These are phyloP conservation scores for Dryobota labecula DNA, from an alignment of 2,888 invertebrate genomes.

Conservation along the genomic window DNA sequence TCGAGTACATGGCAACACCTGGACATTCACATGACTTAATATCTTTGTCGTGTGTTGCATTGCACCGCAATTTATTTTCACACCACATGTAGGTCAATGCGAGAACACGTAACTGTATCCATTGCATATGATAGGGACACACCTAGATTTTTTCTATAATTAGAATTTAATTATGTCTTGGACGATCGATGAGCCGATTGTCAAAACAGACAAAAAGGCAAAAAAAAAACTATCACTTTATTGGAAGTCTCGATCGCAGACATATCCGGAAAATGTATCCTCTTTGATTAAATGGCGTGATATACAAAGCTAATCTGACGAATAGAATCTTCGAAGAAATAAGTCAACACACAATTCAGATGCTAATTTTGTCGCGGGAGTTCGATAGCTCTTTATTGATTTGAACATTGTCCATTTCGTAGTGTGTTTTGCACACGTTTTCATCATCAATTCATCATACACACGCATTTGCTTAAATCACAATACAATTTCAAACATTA, in stretches of 20 bases:
- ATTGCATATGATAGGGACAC: slow-evolving; percentile 78
- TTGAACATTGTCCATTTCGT: slow-evolving; percentile 63
- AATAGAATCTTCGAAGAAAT: not conserved
- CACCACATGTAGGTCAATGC: slow-evolving; percentile 88
- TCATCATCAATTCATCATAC: slow-evolving; percentile 18
- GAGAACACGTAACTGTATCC: slow-evolving; percentile 73
- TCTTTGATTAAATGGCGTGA: not conserved
- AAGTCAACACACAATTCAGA: not conserved
- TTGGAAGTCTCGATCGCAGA: too few species aligned
- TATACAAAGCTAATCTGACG: not conserved
- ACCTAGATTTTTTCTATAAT: slow-evolving; percentile 79
- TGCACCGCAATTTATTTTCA: slow-evolving; percentile 82
- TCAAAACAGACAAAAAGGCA: slow-evolving; percentile 14
- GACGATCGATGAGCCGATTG: slow-evolving; percentile 53
- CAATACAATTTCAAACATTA: slow-evolving; percentile 38
- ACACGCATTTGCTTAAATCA: slow-evolving; percentile 20
- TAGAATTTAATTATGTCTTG: slow-evolving; percentile 77
- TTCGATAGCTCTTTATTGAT: slow-evolving; percentile 55
- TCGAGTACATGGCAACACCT: slow-evolving; percentile 68
- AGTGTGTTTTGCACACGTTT: slow-evolving; percentile 51
- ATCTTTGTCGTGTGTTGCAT: slow-evolving; percentile 68
- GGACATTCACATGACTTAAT: slow-evolving; percentile 73
- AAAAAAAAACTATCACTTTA: not conserved
- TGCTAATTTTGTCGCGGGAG: slow-evolving; percentile 3
- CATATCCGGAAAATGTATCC: not conserved